phyloP scores from a whole-genome alignment of 30 jellyfish, hydroid and myxozoan species.

The Rhopilema esculentum region DNA sequence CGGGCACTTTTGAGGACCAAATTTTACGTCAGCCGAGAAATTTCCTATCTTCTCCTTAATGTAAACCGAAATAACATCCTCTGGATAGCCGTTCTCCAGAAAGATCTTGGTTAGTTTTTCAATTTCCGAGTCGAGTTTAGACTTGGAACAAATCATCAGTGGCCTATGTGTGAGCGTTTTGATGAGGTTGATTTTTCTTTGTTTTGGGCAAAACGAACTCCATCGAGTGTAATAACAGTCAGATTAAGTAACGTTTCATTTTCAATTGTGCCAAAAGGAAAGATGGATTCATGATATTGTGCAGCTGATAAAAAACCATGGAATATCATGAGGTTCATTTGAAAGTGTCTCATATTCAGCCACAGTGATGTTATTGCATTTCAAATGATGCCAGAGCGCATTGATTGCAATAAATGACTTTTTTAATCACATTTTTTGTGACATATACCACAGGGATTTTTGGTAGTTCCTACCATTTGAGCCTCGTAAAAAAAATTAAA shows the following conservation, averaged over 20 bases:
- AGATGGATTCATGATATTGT: conserved; percentile 39
- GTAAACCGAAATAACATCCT: no score
- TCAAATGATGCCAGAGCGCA: conserved; percentile 41
- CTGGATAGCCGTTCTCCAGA: no score
- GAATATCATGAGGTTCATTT: conserved; percentile 58
- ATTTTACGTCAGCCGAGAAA: no score
- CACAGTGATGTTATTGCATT: conserved; percentile 24
- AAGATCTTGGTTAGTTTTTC: neutral
- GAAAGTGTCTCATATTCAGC: conserved; percentile 41
- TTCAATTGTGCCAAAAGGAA: conserved; percentile 56
- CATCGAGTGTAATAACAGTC: neutral
- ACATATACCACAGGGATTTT: conserved; percentile 37
- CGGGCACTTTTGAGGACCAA: no score
- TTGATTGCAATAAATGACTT: conserved; percentile 32
- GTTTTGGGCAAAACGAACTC: neutral
- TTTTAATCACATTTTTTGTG: conserved; percentile 17
- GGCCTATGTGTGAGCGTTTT: conserved; percentile 20
- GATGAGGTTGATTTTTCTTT: no score
- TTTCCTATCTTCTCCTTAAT: no score
- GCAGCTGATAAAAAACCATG: conserved; percentile 55
- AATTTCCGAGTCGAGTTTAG: neutral
- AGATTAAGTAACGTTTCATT: conserved; percentile 40
- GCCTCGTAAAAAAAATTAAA: no score
- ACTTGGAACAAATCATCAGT: conserved; percentile 9
- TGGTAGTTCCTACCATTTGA: conserved; percentile 21